phyloP scores from a whole-genome alignment of 2,113 vertebrate species.

The Petrocephalus microphthalmus region DNA sequence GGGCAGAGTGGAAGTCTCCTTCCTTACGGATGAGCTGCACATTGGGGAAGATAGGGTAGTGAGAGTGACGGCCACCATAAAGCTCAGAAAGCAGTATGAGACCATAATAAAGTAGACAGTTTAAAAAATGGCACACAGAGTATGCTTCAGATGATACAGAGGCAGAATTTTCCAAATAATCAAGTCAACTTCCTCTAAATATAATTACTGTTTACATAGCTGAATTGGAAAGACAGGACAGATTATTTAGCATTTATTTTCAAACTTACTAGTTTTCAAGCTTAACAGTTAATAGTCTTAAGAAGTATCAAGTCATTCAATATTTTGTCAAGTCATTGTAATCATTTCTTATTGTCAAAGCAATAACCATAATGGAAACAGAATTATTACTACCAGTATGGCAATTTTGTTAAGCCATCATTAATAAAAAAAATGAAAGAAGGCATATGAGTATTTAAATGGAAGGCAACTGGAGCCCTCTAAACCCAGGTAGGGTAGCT shows the following conservation, averaged over 20 bases:
- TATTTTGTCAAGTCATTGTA: background rate
- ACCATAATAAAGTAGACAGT: background rate
- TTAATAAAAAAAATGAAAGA: background rate
- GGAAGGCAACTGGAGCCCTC: background rate
- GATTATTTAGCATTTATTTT: background rate
- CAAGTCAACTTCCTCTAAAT: background rate
- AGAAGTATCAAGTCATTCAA: background rate
- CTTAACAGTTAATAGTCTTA: background rate
- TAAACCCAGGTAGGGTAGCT: background rate
- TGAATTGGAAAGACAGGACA: background rate
- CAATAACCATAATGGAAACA: background rate
- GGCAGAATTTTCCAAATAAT: background rate
- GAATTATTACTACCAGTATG: background rate
- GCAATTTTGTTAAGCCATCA: background rate
- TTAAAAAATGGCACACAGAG: background rate
- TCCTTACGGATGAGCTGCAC: conserved; percentile 64
- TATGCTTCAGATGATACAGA: background rate
- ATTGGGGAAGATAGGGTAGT: background rate
- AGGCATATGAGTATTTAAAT: background rate
- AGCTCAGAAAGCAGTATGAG: background rate
- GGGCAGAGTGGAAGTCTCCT: conserved; percentile 61
- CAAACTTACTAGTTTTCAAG: background rate
- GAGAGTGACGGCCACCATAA: background rate
- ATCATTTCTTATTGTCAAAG: background rate
- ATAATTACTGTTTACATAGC: background rate